phyloP scores from a whole-genome alignment of 2,888 invertebrate genomes.

The Petrophora chlorosata region DNA sequence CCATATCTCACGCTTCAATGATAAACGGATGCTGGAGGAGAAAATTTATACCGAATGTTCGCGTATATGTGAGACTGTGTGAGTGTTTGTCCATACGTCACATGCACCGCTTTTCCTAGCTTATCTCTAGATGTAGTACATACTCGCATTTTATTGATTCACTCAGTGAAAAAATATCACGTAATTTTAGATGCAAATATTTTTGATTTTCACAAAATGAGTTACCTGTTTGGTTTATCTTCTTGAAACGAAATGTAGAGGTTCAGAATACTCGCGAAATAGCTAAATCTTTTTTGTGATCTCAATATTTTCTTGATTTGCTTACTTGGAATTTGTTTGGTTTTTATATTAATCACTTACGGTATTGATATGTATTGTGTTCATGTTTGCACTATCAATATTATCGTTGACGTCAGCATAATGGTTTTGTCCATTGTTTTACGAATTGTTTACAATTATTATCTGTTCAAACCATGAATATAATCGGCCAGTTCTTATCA shows the following conservation, averaged over 20 bases:
- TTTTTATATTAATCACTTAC: no score
- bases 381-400: neutral
- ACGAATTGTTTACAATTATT: constrained; percentile 22
- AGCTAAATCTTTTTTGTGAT: no score
- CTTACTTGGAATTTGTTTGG: no score
- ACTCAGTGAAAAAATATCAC: neutral
- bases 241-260: no score
- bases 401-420: constrained; percentile 6
- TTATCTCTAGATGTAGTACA: neutral
- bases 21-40: constrained; percentile 56
- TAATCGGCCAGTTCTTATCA: constrained; percentile 9
- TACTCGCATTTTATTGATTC: neutral
- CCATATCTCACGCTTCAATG: constrained; percentile 33
- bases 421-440: constrained; percentile 24
- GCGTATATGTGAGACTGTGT: constrained; percentile 2
- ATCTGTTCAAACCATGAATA: constrained; percentile 10
- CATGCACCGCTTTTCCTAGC: neutral
- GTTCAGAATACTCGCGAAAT: no score
- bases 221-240: no score
- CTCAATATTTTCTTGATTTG: no score
- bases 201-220: no score
- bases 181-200: no score
- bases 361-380: neutral
- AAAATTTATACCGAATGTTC: constrained; percentile 56
- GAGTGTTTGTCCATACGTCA: neutral